A percentile compares a stretch with the other conserved stretches of the same genome.
Evolutionary conservation across 2,797 vertebrate genomes (phyloP).

Genomic region (Poeciliopsis paucimaculata): DNA sequence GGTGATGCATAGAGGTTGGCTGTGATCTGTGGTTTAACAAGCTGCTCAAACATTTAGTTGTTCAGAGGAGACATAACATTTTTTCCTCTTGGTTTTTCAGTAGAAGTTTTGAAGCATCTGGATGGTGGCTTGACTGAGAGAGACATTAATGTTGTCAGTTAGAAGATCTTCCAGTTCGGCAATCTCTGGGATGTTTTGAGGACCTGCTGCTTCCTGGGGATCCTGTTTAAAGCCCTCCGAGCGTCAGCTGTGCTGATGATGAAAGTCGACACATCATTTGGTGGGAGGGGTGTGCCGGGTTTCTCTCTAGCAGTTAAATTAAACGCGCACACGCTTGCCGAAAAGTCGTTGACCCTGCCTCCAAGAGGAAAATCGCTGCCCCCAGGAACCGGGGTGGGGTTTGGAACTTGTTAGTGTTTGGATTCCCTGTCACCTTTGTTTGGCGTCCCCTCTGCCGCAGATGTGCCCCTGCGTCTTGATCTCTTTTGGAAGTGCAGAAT

Average conservation of each 20-base stretch:
- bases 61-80: not conserved
- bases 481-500: not conserved
- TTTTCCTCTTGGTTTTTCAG: not conserved
- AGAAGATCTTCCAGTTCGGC: not conserved
- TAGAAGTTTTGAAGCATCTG: not conserved
- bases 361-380: not conserved
- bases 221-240: not conserved
- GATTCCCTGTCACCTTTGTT: not conserved
- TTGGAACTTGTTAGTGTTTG: not conserved
- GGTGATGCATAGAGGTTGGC: not conserved
- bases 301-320: not conserved
- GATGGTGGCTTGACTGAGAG: not conserved
- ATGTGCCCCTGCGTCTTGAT: not conserved
- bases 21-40: not conserved
- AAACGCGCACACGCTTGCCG: not conserved
- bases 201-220: not conserved
- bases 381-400: not conserved
- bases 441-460: not conserved
- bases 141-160: not conserved
- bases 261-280: not conserved
- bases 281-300: not conserved
- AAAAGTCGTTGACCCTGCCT: not conserved
- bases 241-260: not conserved
- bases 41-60: not conserved
- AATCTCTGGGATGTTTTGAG: not conserved